These are phyloP conservation scores for Anodontia alba DNA, from an alignment of 2,888 invertebrate species.

Conservation along the genomic window DNA sequence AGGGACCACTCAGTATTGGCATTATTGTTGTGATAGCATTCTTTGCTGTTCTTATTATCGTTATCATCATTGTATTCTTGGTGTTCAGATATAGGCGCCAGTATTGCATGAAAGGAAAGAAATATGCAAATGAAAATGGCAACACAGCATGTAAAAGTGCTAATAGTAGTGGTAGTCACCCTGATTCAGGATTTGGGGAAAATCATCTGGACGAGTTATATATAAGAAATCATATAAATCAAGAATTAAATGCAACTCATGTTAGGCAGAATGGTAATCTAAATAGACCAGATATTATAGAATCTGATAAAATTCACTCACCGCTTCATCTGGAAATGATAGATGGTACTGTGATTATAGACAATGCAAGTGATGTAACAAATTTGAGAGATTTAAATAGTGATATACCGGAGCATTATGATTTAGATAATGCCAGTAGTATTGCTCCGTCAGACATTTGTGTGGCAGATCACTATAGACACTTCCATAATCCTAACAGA, in stretches of 20 bases:
- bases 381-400: constrained; percentile 65
- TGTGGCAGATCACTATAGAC: constrained; percentile 98
- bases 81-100: constrained; percentile 95
- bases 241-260: constrained; percentile 90
- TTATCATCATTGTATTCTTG: constrained; percentile 88
- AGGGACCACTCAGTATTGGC: constrained; percentile 95
- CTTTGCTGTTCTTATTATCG: constrained; percentile 89
- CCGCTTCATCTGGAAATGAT: constrained; percentile 74
- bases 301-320: constrained; percentile 89
- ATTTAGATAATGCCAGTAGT: constrained; percentile 98
- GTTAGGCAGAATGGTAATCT: constrained; percentile 88
- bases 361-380: constrained; percentile 76
- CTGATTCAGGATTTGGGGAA: constrained; percentile 80
- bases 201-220: constrained; percentile 79
- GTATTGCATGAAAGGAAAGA: constrained; percentile 64
- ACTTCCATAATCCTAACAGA: constrained; percentile 91
- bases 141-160: constrained; percentile 80
- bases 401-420: constrained; percentile 88
- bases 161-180: constrained; percentile 66
- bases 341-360: constrained; percentile 81
- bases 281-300: constrained; percentile 97
- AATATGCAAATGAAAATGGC: constrained; percentile 84
- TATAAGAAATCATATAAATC: constrained; percentile 90
- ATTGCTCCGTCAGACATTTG: constrained; percentile 99
- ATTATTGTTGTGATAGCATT: constrained; percentile 97